A percentile compares a stretch with the other conserved stretches of the same genome.
phyloP scores from a whole-genome alignment of 2,888 invertebrate species.

The Yponomeuta plumbellus region DNA sequence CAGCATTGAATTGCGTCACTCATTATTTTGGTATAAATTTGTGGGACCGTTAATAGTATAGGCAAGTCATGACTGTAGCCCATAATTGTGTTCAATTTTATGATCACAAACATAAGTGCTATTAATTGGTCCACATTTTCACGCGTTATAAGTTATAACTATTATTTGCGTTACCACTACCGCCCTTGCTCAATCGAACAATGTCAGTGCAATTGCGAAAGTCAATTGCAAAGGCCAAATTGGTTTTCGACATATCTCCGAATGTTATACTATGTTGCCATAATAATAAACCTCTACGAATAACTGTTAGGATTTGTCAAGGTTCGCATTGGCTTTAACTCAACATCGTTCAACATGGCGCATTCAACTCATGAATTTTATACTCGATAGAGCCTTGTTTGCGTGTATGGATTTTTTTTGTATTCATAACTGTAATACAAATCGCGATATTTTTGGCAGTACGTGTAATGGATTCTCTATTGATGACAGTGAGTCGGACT shows the following conservation, averaged over 20 bases:
- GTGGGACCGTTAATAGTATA: neutral
- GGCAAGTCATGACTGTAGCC: neutral
- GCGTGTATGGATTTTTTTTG: neutral
- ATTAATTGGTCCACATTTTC: slow-evolving; percentile 16
- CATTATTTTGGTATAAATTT: neutral
- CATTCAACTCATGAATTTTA: neutral
- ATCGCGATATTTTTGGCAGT: neutral
- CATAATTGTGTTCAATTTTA: neutral
- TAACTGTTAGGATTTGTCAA: slow-evolving; percentile 43
- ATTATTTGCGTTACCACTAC: slow-evolving; percentile 50
- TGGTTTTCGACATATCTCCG: slow-evolving; percentile 59
- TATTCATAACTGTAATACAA: no score
- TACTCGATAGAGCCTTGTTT: neutral
- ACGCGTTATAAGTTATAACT: slow-evolving; percentile 24
- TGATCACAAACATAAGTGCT: neutral
- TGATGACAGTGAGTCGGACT: neutral
- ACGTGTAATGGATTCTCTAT: neutral
- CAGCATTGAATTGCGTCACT: neutral
- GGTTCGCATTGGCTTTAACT: slow-evolving; percentile 24
- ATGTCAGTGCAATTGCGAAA: slow-evolving; percentile 63
- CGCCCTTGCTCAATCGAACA: slow-evolving; percentile 62
- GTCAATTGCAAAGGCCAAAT: slow-evolving; percentile 56
- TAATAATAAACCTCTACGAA: slow-evolving; percentile 37
- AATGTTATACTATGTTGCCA: slow-evolving; percentile 15
- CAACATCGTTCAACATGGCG: neutral